Conservation (phyloP, 1,140 invertebrate genomes). For the Riptortus pedestris region DNA sequence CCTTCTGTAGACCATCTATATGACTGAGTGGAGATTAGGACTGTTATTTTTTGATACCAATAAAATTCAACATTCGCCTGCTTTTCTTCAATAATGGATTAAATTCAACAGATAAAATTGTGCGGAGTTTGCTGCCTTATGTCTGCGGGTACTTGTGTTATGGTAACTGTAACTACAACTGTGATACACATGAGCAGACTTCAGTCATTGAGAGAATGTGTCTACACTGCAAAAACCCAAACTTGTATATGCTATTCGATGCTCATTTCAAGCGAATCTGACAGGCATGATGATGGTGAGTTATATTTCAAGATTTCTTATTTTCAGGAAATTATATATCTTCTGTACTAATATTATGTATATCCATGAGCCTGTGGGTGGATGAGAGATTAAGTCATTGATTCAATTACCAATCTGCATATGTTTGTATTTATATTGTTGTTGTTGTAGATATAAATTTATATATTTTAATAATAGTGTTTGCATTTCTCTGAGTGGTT, state of each 20-base stretch:
- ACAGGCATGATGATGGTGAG: constrained; percentile 44
- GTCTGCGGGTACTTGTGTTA: constrained; percentile 70
- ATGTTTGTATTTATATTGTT: no score
- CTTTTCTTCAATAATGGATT: no score
- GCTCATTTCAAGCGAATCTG: constrained; percentile 44
- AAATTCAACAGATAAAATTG: constrained; percentile 84
- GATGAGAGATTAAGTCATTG: no score
- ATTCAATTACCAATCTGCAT: no score
- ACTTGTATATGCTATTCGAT: constrained; percentile 67
- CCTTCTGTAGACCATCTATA: no score
- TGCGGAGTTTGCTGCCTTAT: constrained; percentile 72
- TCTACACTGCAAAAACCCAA: constrained; percentile 64
- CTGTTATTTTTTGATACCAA: no score
- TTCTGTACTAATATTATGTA: not conserved
- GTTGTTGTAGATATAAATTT: no score
- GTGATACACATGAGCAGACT: constrained; percentile 87
- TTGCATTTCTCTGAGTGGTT: no score
- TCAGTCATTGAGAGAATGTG: constrained; percentile 73
- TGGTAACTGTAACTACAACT: constrained; percentile 82
- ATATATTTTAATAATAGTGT: no score
- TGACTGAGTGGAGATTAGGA: no score
- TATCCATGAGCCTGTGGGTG: no score
- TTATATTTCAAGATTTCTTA: not conserved
- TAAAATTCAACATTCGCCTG: no score
- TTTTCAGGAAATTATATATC: not conserved